These are phyloP conservation scores for Brenthis daphne DNA, from an alignment of 2,888 invertebrate genomes.

Conservation along the genomic window DNA sequence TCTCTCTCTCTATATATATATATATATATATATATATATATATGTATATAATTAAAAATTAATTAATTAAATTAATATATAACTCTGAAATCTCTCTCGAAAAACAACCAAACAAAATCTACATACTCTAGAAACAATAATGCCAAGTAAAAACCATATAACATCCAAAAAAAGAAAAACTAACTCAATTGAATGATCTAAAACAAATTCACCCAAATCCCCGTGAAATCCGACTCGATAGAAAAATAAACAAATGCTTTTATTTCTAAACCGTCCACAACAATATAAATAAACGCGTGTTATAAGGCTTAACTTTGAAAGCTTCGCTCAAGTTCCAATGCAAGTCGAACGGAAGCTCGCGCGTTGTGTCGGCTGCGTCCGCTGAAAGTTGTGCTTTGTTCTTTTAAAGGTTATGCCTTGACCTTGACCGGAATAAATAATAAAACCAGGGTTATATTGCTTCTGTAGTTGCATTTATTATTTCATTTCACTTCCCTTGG, in stretches of 20 bases:
- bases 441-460: neutral
- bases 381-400: conserved; percentile 6
- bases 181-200: conserved; percentile 14
- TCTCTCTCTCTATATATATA: no score
- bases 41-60: no score
- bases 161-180: neutral
- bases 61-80: no score
- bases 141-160: no score
- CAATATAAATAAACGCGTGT: conserved; percentile 3
- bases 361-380: conserved; percentile 9
- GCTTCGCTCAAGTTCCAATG: conserved; percentile 10
- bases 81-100: no score
- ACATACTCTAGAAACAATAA: no score
- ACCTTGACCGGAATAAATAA: conserved; percentile 10
- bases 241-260: conserved; percentile 5
- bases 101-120: no score
- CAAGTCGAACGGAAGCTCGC: neutral
- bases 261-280: neutral
- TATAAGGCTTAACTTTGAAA: neutral
- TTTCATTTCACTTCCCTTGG: no score
- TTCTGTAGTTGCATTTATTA: neutral
- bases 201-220: conserved; percentile 19
- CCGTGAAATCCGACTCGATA: conserved; percentile 16
- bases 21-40: no score
- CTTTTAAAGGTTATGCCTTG: conserved; percentile 1